Evolutionary conservation across 2,113 vertebrate species (phyloP), one percentile per base, ranked within the genome.

Genomic region (Motacilla alba): DNA sequence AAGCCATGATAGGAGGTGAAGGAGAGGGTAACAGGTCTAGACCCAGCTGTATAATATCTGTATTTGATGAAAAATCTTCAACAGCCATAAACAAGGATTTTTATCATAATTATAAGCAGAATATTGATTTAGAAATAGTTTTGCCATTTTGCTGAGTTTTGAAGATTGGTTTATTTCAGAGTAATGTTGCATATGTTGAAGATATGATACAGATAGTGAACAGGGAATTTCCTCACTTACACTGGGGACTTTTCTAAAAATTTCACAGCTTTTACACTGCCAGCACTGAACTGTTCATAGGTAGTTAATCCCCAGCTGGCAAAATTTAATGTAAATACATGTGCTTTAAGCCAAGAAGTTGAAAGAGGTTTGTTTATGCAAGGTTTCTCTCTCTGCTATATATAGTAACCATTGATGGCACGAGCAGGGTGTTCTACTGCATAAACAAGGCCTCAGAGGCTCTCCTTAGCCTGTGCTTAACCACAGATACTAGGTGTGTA

Each of bases 401-500:
- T 15, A 55, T 46, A 66, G 56, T 77, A 90, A 90, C 39, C 21
- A 77, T 12, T 43, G 15, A 33, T 79, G 41, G 33, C 47, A 59
- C 0, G 0, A 84, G 31, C 7, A 79, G 21, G 23, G 46, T 93
- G 35, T 72, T 79, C 58, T 80, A 70, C 39, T 52, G 18, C 43
- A 87, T 63, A 89, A 90, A 93, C 55, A 85, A 79, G 49, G 74
- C 60, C 52, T 50, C 58, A 90, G 35, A 96, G 39, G 39, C 47
- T 93, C 82, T 76, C 56, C 47, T 92, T 91, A 70, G 24, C 46
- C 66, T 63, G 20, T 80, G 31, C 58, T 84, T 97, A 96, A 95
- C 88, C 91, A 82, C 92, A 89, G 90, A 90, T 93, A 79, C 73
- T 83, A 95, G 90, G 83, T 77, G 89, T 83, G 91, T 84, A 39